Percentiles rank a stretch among this genome's conserved stretches.
phyloP scores from a whole-genome alignment of 2,797 vertebrate genomes.

The Leuciscus waleckii region DNA sequence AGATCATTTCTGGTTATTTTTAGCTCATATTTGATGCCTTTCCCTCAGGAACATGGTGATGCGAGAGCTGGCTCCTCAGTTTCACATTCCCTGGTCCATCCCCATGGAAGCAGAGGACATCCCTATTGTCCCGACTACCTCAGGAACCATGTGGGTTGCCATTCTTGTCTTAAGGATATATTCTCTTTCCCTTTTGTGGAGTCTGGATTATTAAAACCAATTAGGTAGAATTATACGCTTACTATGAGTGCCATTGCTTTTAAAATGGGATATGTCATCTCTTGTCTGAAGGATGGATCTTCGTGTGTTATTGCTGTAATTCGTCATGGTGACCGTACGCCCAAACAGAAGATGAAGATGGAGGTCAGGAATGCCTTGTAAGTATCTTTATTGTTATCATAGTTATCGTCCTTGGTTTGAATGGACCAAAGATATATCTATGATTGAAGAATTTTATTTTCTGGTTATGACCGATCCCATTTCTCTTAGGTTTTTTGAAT shows the following conservation, averaged over 20 bases:
- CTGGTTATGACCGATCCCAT: background rate
- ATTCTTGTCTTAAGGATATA: background rate
- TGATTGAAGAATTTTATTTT: background rate
- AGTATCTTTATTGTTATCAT: slow-evolving; percentile 54
- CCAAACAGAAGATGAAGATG: slow-evolving; percentile 99
- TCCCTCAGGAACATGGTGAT: slow-evolving; percentile 92
- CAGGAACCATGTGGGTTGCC: slow-evolving; percentile 84
- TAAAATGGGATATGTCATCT: background rate
- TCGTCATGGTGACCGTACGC: slow-evolving; percentile 96
- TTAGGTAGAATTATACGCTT: background rate
- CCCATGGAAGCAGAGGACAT: slow-evolving; percentile 98
- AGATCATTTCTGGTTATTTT: background rate
- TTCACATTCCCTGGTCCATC: slow-evolving; percentile 98
- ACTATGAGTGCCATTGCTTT: background rate
- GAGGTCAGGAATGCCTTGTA: slow-evolving; percentile 94
- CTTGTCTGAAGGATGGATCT: slow-evolving; percentile 92
- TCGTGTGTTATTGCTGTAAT: slow-evolving; percentile 96
- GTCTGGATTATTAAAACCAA: background rate
- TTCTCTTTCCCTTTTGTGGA: background rate
- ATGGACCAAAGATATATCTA: background rate
- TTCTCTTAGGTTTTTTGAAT: slow-evolving; percentile 88
- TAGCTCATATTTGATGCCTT: background rate
- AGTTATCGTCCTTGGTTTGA: background rate
- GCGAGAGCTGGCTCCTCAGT: slow-evolving; percentile 95
- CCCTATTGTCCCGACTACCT: slow-evolving; percentile 97